Conservation (phyloP, 2,888 invertebrate genomes). For the Hypsopygia costalis region DNA sequence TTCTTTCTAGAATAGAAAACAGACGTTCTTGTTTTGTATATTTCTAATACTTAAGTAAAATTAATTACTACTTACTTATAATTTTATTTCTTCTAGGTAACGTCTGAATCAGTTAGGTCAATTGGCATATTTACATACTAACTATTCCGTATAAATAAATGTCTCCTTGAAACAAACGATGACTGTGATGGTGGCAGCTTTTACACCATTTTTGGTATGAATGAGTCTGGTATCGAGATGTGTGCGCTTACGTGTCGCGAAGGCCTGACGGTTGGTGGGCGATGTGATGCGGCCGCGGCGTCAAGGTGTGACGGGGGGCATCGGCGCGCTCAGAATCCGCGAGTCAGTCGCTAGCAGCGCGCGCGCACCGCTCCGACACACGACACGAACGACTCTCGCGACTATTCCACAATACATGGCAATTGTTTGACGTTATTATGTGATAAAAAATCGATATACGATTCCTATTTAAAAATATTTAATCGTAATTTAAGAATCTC, state of each 20-base stretch:
- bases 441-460: constrained; percentile 43
- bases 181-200: constrained; percentile 29
- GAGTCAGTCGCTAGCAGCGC: constrained; percentile 70
- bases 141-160: no score
- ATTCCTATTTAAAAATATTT: constrained; percentile 48
- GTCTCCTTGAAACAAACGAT: not conserved
- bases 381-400: constrained; percentile 78
- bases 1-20: no score
- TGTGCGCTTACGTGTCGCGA: constrained; percentile 73
- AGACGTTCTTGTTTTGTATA: no score
- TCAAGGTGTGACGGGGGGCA: constrained; percentile 46
- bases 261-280: constrained; percentile 55
- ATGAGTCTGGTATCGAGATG: constrained; percentile 65
- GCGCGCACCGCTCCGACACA: constrained; percentile 60
- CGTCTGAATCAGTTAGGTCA: no score
- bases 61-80: no score
- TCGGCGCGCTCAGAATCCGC: constrained; percentile 56
- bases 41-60: no score
- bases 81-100: no score
- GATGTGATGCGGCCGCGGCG: constrained; percentile 34
- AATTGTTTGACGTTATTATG: constrained; percentile 61
- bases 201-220: constrained; percentile 75
- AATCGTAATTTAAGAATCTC: constrained; percentile 64
- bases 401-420: constrained; percentile 60
- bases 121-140: not conserved